These are phyloP conservation scores for Anarrhichthys ocellatus DNA, from an alignment of 2,113 vertebrate genomes.

Conservation along the genomic window DNA sequence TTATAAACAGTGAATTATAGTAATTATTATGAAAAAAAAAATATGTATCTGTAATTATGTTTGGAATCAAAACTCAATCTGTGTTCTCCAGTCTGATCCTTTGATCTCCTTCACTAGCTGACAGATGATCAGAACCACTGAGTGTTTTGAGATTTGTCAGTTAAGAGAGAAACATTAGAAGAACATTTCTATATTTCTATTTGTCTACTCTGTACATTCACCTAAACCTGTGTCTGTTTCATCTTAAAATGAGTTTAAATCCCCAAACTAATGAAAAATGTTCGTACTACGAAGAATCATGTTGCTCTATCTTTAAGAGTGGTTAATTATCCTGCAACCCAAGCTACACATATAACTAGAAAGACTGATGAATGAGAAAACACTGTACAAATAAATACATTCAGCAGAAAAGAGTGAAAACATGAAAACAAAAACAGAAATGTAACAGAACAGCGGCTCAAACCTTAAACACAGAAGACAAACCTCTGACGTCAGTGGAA, in stretches of 20 bases:
- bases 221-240: neutral
- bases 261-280: neutral
- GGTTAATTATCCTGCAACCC: neutral
- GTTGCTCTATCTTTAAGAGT: neutral
- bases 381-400: constrained; percentile 37
- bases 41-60: too few relatives aligned
- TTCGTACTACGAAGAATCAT: neutral
- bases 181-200: neutral
- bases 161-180: neutral
- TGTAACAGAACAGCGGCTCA: neutral
- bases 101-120: too few relatives aligned
- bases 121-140: too few relatives aligned
- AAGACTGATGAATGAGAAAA: neutral
- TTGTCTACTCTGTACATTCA: neutral
- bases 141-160: neutral
- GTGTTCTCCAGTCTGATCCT: too few relatives aligned
- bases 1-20: neutral
- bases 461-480: neutral
- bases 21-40: neutral
- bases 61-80: neutral
- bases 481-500: neutral
- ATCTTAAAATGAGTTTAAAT: neutral
- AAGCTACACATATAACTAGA: neutral
- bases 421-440: neutral
- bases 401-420: neutral